These are phyloP conservation scores for Palythoa caribaeorum DNA, from an alignment of 92 coral and sea anemone species.

Conservation along the genomic window DNA sequence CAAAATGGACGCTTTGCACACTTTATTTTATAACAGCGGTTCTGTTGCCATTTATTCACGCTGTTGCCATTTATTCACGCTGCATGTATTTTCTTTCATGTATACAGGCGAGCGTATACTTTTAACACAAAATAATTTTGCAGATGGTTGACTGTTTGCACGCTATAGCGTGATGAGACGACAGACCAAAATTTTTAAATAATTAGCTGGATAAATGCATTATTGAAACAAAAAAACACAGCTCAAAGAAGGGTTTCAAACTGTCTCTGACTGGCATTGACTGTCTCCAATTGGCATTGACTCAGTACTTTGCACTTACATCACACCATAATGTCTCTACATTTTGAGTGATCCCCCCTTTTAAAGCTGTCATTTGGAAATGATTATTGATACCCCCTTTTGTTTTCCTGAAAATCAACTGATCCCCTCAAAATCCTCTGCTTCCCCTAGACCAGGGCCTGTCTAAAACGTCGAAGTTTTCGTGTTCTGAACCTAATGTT, in stretches of 20 bases:
- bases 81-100: not conserved
- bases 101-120: not conserved
- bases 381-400: not conserved
- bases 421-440: too few species aligned
- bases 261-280: not conserved
- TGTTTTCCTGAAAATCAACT: too few species aligned
- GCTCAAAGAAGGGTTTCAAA: not conserved
- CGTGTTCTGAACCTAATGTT: too few species aligned
- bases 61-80: too few species aligned
- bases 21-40: not conserved
- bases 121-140: not conserved
- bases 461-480: too few species aligned
- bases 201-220: not conserved
- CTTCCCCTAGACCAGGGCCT: too few species aligned
- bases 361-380: not conserved
- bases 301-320: not conserved
- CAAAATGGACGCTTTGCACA: not conserved
- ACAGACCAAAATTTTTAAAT: not conserved
- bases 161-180: not conserved
- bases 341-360: too few species aligned
- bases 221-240: not conserved
- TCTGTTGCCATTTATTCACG: constrained; percentile 3
- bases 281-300: constrained; percentile 24
- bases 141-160: not conserved
- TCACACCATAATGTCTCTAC: too few species aligned